phyloP scores from a whole-genome alignment of 2,113 vertebrate genomes.

The Phyllostomus hastatus region DNA sequence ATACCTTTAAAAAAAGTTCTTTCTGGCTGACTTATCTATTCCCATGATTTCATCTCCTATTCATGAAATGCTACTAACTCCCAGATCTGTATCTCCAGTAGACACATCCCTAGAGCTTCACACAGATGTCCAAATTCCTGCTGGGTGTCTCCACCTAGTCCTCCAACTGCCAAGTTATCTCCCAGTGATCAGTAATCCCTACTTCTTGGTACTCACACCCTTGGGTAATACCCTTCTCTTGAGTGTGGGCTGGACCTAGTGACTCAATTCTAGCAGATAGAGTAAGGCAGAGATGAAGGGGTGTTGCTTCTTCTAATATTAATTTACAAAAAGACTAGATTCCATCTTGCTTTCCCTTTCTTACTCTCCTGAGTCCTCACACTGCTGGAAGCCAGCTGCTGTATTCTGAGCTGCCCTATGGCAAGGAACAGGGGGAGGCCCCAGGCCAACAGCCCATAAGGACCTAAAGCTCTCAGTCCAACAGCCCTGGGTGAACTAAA shows the following conservation, averaged over 20 bases:
- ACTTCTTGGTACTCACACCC: not conserved
- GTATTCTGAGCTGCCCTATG: not conserved
- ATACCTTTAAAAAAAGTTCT: not conserved
- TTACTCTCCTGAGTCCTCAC: not conserved
- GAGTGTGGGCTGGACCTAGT: not conserved
- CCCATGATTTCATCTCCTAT: slow-evolving; percentile 61
- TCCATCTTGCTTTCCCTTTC: not conserved
- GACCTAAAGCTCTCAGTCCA: not conserved
- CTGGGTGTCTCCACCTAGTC: slow-evolving; percentile 30
- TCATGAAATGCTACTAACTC: slow-evolving; percentile 41
- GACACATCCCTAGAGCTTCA: slow-evolving; percentile 15
- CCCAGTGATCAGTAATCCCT: not conserved
- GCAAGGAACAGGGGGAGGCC: not conserved
- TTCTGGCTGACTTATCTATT: slow-evolving; percentile 39
- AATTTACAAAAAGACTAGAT: not conserved
- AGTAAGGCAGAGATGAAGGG: not conserved
- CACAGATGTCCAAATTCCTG: slow-evolving; percentile 21
- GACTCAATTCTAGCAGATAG: not conserved
- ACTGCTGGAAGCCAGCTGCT: not conserved
- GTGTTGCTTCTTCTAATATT: not conserved
- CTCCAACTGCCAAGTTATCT: not conserved
- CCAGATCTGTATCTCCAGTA: slow-evolving; percentile 39
- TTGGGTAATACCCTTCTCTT: not conserved
- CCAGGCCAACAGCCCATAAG: not conserved
- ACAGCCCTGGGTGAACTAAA: not conserved